Base-by-base conservation (phyloP, 2,888 invertebrate genomes). In the Brachypterus glaber region DNA sequence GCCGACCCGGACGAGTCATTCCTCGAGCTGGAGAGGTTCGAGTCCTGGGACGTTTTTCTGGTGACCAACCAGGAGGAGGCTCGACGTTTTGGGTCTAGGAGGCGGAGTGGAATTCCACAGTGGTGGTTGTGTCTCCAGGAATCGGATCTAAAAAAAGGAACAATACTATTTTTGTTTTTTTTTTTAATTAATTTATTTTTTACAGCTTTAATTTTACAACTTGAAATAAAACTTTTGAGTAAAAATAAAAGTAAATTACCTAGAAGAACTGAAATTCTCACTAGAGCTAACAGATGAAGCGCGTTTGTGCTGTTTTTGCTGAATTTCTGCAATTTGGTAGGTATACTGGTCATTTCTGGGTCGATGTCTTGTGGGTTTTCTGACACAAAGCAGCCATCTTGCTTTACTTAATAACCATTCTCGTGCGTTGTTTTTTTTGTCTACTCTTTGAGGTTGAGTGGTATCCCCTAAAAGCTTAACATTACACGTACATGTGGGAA, bases 1-100 rank as follows among this genome's bases (percentile, higher is more conserved):
- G 79, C 82, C 4, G 90, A 89, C 2, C 88, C 88, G 0, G 88
- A 88, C 9, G 90, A 91, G 64, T 92, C 91, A 66, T 91, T 91
- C 35, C 91, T 72, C 14, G 90, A 90, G 53, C 85, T 88, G 31
- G 88, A 89, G 48, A 91, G 68, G 65, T 88, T 91, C 3, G 91
- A 91, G 61, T 92, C 91, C 63, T 91, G 90, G 8, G 88, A 89
- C 0, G 90, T 87, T 67, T 91, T 91, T 35, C 90, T 72, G n/a
- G 89, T 87, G 16, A 90, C 83, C 43, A 89, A 69, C 90, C 90
- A 90, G 1, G 88, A 87, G 0, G 88, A 84, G 32, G 88, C 83
- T 47, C 89, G 73, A 36, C 89, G 72, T 55, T 86, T 79, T 1
- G 83, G 82, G 49, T 84, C 83, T 27, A 83, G 66, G 46, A 83